A percentile compares a stretch with the other conserved stretches of the same genome.
phyloP scores from a whole-genome alignment of 2,113 vertebrate genomes.

The Rhizomys pruinosus region DNA sequence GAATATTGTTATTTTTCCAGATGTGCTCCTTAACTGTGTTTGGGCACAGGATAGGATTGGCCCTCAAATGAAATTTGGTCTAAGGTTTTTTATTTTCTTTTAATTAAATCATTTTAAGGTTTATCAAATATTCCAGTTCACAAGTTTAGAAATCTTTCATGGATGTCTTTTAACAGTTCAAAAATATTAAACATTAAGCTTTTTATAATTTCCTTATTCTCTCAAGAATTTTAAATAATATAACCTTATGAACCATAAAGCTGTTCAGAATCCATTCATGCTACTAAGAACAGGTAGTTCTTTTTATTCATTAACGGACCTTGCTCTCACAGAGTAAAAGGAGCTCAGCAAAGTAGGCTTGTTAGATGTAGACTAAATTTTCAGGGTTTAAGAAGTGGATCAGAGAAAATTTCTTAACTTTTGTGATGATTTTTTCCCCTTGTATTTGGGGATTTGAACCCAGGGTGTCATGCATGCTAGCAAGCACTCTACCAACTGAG shows the following conservation, averaged over 20 bases:
- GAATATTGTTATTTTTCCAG: not conserved
- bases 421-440: too few species aligned
- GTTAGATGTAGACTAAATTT: too few species aligned
- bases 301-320: not conserved
- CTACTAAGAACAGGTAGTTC: not conserved
- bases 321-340: not conserved
- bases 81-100: slow-evolving; percentile 24
- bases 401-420: not conserved
- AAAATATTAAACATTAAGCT: not conserved
- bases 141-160: slow-evolving; percentile 19
- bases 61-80: not conserved
- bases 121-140: not conserved
- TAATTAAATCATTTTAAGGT: slow-evolving; percentile 55
- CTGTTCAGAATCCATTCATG: not conserved
- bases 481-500: too few species aligned
- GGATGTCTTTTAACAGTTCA: not conserved
- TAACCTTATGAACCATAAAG: not conserved
- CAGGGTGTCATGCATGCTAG: too few species aligned
- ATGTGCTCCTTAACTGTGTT: not conserved
- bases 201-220: slow-evolving; percentile 3
- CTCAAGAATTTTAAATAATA: not conserved
- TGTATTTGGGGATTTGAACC: too few species aligned
- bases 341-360: too few species aligned
- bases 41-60: not conserved
- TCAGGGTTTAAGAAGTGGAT: too few species aligned